These are phyloP conservation scores for Acrossocheilus fasciatus DNA, from an alignment of 2,797 vertebrate species.

Conservation along the genomic window DNA sequence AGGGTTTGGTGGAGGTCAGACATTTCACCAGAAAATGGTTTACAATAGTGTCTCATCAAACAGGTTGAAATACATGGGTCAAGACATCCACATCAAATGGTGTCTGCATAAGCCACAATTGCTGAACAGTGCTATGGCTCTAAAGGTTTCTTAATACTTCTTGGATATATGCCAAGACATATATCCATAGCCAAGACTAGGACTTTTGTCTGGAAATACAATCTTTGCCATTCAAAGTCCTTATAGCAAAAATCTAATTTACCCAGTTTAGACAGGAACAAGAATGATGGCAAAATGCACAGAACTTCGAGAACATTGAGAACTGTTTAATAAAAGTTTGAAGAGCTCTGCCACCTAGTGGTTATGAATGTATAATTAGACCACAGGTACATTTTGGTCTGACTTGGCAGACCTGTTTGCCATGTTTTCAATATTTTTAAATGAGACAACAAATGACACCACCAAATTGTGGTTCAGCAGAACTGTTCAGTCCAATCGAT, in stretches of 20 bases:
- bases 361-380: neutral
- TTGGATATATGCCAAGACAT: neutral
- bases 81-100: slow-evolving; percentile 26
- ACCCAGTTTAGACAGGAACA: neutral
- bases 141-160: neutral
- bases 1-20: slow-evolving; percentile 21
- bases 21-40: slow-evolving; percentile 13
- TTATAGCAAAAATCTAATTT: neutral
- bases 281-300: neutral
- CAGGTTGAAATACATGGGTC: slow-evolving; percentile 16
- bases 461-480: neutral
- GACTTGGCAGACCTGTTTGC: neutral
- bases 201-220: neutral
- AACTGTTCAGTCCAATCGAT: neutral
- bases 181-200: neutral
- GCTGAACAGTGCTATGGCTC: neutral
- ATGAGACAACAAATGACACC: neutral
- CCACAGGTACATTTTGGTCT: neutral
- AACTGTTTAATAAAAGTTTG: neutral
- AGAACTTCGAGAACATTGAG: neutral
- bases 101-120: neutral
- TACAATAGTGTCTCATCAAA: slow-evolving; percentile 22
- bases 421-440: neutral
- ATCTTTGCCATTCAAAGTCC: neutral
- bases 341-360: slow-evolving; percentile 37